phyloP scores from a whole-genome alignment of 2,797 vertebrate genomes.

The Dendrocincla tyrannina region DNA sequence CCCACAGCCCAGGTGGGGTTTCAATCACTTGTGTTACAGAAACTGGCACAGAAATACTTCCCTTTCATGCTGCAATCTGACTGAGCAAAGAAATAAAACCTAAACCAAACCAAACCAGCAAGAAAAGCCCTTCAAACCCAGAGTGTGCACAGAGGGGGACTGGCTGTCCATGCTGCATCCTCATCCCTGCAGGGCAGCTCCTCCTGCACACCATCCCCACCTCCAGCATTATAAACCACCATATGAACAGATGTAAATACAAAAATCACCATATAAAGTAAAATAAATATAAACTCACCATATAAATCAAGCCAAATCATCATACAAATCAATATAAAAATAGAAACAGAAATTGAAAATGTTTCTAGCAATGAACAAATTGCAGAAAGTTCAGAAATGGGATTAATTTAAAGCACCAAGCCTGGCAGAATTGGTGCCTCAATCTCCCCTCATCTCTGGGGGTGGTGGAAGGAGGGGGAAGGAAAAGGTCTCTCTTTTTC shows the following conservation, averaged over 20 bases:
- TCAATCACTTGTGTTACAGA: neutral
- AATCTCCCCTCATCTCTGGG: accelerated
- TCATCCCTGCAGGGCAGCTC: neutral
- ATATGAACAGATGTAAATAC: no score
- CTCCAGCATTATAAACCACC: neutral
- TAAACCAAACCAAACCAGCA: neutral
- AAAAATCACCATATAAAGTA: neutral
- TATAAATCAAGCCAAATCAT: neutral
- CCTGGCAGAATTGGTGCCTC: neutral
- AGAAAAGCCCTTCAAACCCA: neutral
- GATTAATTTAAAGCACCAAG: neutral
- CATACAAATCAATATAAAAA: neutral
- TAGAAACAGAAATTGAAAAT: neutral
- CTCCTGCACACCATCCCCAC: neutral
- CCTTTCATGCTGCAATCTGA: neutral
- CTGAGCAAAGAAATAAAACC: neutral
- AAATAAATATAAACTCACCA: neutral
- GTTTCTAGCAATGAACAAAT: neutral
- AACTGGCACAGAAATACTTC: neutral
- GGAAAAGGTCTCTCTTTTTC: neutral
- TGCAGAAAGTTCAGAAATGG: neutral
- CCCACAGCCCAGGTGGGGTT: neutral
- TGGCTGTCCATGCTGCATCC: neutral
- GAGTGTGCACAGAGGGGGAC: neutral
- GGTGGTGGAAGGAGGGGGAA: accelerated